Evolutionary conservation across 53 echinoderm and acorn worm species (phyloP).

Genomic region (Actinopyga echinites): DNA sequence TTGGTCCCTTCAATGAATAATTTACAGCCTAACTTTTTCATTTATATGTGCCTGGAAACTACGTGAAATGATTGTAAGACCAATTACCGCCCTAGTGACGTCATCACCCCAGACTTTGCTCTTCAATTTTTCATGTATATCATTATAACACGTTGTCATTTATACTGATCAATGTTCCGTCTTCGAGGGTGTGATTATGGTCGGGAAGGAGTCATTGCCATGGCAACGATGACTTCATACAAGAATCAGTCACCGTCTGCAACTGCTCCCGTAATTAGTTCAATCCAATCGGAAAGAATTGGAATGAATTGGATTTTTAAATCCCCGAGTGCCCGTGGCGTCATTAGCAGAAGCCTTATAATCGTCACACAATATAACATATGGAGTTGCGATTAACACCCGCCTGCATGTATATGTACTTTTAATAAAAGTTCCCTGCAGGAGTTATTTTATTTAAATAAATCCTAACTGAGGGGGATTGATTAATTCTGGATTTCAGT

Average conservation of each 20-base stretch:
- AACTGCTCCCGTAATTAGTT: conserved; percentile 15
- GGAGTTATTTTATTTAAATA: conserved; percentile 43
- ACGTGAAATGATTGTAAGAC: neutral
- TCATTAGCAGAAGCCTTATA: neutral
- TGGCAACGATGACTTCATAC: conserved; percentile 20
- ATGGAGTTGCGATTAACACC: conserved; percentile 29
- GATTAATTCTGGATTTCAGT: conserved; percentile 33
- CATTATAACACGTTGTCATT: neutral
- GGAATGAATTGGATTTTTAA: conserved; percentile 26
- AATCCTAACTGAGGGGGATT: conserved; percentile 33
- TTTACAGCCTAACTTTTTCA: neutral
- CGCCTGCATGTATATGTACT: conserved; percentile 29
- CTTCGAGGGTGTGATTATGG: neutral
- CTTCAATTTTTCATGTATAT: neutral
- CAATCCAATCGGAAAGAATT: conserved; percentile 36
- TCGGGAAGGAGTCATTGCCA: conserved; percentile 17
- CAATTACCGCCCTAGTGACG: conserved; percentile 5
- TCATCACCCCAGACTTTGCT: neutral
- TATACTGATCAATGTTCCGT: neutral
- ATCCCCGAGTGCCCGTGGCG: neutral
- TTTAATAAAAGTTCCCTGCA: conserved; percentile 35
- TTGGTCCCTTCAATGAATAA: too few species aligned
- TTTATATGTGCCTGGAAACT: neutral
- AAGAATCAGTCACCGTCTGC: conserved; percentile 10
- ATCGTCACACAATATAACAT: conserved; percentile 23